A percentile compares a stretch with the other conserved stretches of the same genome.
Conservation (phyloP, 2,113 vertebrate species). For the Elephantulus edwardii region DNA sequence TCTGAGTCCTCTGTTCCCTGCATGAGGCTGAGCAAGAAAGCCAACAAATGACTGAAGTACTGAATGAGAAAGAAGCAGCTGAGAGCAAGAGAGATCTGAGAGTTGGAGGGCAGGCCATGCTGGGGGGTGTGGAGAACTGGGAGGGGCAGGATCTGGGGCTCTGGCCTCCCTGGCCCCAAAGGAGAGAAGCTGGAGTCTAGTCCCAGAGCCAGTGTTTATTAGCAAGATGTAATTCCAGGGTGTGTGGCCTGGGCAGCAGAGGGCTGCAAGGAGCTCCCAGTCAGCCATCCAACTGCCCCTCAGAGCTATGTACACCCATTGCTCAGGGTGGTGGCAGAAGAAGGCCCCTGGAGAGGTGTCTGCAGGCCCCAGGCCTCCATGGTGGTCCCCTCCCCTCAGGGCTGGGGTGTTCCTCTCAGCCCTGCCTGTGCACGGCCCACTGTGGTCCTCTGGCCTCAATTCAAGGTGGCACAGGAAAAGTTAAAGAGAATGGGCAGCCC, state of each 20-base stretch:
- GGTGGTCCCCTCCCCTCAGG: not conserved
- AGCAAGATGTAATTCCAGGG: constrained; percentile 76
- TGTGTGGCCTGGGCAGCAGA: constrained; percentile 32
- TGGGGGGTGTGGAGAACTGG: not conserved
- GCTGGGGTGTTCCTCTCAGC: not conserved
- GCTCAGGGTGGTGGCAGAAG: constrained; percentile 32
- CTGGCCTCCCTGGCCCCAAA: constrained; percentile 25
- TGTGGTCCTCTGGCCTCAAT: not conserved
- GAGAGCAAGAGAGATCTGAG: not conserved
- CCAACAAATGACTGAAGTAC: not conserved
- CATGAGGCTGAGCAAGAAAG: not conserved
- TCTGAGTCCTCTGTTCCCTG: not conserved
- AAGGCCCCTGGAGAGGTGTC: not conserved
- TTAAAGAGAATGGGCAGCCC: constrained; percentile 57
- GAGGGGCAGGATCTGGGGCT: not conserved
- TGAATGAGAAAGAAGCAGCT: not conserved
- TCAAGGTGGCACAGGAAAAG: constrained; percentile 38
- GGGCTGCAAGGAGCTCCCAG: constrained; percentile 27
- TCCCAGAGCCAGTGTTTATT: constrained; percentile 85
- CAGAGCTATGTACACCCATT: constrained; percentile 77
- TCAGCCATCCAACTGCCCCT: constrained; percentile 3
- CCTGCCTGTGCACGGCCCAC: not conserved
- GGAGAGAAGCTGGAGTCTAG: constrained; percentile 70
- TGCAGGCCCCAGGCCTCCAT: constrained; percentile 1
- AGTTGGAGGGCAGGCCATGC: not conserved